phyloP scores from a whole-genome alignment of 2,888 invertebrate genomes.

The Tetranychus truncatus region DNA sequence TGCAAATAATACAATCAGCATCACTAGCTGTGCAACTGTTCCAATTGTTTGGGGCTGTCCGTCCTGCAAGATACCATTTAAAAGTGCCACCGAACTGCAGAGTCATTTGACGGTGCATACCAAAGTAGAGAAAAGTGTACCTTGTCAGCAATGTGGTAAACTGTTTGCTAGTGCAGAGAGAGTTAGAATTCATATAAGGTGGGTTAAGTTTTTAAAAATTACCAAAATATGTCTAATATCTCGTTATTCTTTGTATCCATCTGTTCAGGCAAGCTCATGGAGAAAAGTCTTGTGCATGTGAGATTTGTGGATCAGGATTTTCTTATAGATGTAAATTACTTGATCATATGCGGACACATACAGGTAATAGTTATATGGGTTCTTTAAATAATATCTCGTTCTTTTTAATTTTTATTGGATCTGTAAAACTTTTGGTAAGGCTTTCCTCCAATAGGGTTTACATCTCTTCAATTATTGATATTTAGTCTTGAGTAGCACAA shows the following conservation, averaged over 20 bases:
- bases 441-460: too few relatives aligned
- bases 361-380: slow-evolving; percentile 19
- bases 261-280: slow-evolving; percentile 24
- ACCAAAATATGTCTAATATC: too few relatives aligned
- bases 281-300: slow-evolving; percentile 28
- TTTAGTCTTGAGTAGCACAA: too few relatives aligned
- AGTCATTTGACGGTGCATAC: slow-evolving; percentile 28
- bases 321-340: slow-evolving; percentile 28
- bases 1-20: neutral
- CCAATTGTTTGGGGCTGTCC: slow-evolving; percentile 28
- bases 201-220: neutral
- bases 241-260: too few relatives aligned
- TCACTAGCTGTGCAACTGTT: neutral
- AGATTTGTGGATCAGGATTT: slow-evolving; percentile 28
- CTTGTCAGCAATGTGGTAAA: slow-evolving; percentile 29
- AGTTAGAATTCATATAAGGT: slow-evolving; percentile 26
- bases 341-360: slow-evolving; percentile 29
- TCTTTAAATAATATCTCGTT: neutral
- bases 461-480: neutral
- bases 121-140: slow-evolving; percentile 28
- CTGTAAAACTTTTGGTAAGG: neutral
- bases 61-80: slow-evolving; percentile 28
- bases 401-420: neutral
- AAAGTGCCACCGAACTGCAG: slow-evolving; percentile 28
- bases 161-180: slow-evolving; percentile 28